Evolutionary conservation across 2,888 invertebrate genomes (phyloP), one percentile per base, ranked within the genome.

Genomic region (Theodoxus fluviatilis): DNA sequence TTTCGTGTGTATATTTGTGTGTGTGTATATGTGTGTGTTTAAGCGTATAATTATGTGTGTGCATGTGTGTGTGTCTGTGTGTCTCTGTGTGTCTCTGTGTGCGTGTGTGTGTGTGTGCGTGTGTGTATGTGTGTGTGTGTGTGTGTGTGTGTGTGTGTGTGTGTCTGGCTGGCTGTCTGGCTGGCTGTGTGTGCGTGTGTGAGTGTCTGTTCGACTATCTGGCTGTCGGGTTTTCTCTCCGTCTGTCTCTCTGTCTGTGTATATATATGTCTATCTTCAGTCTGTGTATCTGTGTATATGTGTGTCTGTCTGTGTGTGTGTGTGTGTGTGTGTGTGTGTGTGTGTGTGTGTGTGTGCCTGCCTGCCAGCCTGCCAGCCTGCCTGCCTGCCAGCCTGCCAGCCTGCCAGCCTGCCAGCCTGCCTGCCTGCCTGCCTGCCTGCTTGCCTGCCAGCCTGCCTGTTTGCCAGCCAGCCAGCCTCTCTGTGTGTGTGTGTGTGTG

Each of bases 71-170:
- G n/a, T 52, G 18, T n/a, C 38, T 35, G 33, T 35, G 49, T 35
- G 31, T 1, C 28, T 55, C 28, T 4, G 55, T 25, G 55, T 55
- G 55, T 55, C 28, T 25, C 28, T 55, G 55, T 25, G 55, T 55
- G 55, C 31, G 55, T 22, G 55, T 55, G 55, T 55, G 55, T 55
- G 55, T 55, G 55, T 55, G 55, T 55, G 55, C 31, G 55, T 55
- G 55, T 55, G 55, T 3, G 55, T 55, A 31, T 55, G 55, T 55
- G 55, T 55, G 55, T 55, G 55, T 55, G 55, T 25, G 55, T 55
- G 55, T 3, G 55, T 55, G 55, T 55, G 49, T 35, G 47, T 57
- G 47, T 57, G 22, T 55, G 22, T 55, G 55, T 55, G 55, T 12
- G 55, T 55, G 55, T 55, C 28, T 22, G 22, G 25, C 28, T 55